Percentiles rank a stretch among this genome's conserved stretches.
phyloP scores from a whole-genome alignment of 2,113 vertebrate genomes.

The Excalfactoria chinensis region DNA sequence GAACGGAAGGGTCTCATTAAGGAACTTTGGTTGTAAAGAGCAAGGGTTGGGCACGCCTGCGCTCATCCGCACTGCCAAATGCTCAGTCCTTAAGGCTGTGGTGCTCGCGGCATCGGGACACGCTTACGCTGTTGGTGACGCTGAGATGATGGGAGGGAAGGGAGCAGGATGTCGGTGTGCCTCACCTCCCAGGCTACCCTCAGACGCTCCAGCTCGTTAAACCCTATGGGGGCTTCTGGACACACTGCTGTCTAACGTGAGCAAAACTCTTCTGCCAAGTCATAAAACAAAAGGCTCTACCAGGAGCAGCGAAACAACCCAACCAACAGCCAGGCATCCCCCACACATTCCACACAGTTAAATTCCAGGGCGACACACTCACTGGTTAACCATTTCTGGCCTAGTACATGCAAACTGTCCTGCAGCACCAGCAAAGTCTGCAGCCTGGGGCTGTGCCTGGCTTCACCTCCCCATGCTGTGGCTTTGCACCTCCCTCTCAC shows the following conservation, averaged over 20 bases:
- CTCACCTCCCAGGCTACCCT: neutral
- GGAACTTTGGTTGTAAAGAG: slow-evolving; percentile 77
- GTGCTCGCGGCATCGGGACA: neutral
- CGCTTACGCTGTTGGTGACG: neutral
- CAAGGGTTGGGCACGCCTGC: neutral
- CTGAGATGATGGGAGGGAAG: neutral
- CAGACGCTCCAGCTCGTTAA: neutral
- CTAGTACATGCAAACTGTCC: slow-evolving; percentile 61
- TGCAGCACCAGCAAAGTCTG: neutral
- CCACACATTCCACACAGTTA: neutral
- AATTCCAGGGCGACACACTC: slow-evolving; percentile 66
- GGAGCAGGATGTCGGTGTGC: neutral
- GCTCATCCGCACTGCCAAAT: neutral
- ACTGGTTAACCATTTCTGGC: slow-evolving; percentile 83
- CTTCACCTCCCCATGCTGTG: neutral
- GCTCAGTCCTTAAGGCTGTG: neutral
- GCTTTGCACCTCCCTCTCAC: neutral
- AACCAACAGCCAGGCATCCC: slow-evolving; percentile 28
- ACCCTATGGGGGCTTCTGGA: neutral
- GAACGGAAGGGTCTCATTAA: slow-evolving; percentile 60
- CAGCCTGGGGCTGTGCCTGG: neutral
- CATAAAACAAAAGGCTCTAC: neutral
- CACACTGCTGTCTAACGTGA: rapidly evolving
- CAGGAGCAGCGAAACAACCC: neutral
- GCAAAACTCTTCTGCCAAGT: neutral